Evolutionary conservation across 2,888 invertebrate species (phyloP), one percentile per base, ranked within the genome.

Genomic region (Alcis repandata): DNA sequence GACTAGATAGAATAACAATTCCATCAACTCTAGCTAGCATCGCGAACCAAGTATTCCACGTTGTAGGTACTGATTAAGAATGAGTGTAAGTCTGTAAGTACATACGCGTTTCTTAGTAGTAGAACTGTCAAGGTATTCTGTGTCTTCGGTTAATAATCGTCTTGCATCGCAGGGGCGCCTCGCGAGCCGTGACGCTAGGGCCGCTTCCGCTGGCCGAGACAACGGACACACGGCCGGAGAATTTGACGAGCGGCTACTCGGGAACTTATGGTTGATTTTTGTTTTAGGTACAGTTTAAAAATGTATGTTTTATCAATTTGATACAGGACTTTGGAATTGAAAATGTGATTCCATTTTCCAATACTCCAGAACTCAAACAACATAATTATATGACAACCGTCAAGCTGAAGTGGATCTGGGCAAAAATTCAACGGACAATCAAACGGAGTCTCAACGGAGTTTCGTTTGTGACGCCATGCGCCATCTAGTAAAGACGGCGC

Each of bases 81-180:
- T 46, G 27, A 15, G 49, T 49, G 51, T 19, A 19, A 36, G 36
- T 51, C 13, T 38, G 1, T 46, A 19, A 11, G 20, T 17, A n/a
- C n/a, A n/a, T n/a, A n/a, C n/a, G n/a, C n/a, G 19, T 36, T 36
- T 20, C 36, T 20, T 20, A 20, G 36, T 49, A 49, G 15, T 11
- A 10, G 9, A 10, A 15, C 1, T 19, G 36, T n/a, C 51, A 19
- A 2, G 51, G 1, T 51, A 36, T 51, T 36, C 43, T 43, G 54
- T 22, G 57, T 58, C 33, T 49, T 56, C 49, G 54, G 73, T 73
- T 75, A 72, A 76, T 78, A 78, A 77, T 77, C 63, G 77, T 84
- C 86, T 86, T 79, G 77, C 79, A 78, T 66, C 51, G 65, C 65
- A 86, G 89, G 90, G 90, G 90, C 90, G 90, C 87, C 86, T 82